Conservation (phyloP, 2,797 vertebrate species). For the Ptychadena robeensis region DNA sequence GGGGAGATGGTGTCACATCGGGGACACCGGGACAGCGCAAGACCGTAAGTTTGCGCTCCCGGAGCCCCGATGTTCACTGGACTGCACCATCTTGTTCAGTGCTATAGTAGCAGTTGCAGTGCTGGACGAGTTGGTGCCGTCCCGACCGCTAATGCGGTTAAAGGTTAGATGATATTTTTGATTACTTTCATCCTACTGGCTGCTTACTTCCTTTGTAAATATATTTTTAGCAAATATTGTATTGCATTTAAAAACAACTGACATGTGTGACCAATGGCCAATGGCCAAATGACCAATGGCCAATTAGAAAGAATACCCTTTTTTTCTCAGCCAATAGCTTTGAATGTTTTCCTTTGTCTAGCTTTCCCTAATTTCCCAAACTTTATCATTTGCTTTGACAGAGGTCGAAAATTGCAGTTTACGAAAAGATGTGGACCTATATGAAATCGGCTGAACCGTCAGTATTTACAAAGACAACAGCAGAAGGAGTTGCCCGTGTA, state of each 20-base stretch:
- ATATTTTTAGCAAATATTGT: no score
- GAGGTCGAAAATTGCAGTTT: constrained; percentile 99
- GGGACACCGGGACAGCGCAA: no score
- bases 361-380: not conserved
- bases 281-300: not conserved
- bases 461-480: constrained; percentile 96
- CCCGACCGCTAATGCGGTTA: no score
- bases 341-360: not conserved
- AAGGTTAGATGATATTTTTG: not conserved
- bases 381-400: constrained; percentile 69
- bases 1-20: no score
- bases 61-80: no score
- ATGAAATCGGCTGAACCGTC: constrained; percentile 98
- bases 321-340: not conserved
- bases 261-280: no score
- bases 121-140: no score
- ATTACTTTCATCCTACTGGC: not conserved
- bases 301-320: not conserved
- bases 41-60: no score
- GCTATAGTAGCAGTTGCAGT: no score
- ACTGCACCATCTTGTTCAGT: no score
- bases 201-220: not conserved
- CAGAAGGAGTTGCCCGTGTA: constrained; percentile 94
- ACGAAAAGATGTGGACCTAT: constrained; percentile 99
- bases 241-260: no score